These are phyloP conservation scores for Silurus asotus DNA, from an alignment of 2,113 vertebrate genomes.

Conservation along the genomic window DNA sequence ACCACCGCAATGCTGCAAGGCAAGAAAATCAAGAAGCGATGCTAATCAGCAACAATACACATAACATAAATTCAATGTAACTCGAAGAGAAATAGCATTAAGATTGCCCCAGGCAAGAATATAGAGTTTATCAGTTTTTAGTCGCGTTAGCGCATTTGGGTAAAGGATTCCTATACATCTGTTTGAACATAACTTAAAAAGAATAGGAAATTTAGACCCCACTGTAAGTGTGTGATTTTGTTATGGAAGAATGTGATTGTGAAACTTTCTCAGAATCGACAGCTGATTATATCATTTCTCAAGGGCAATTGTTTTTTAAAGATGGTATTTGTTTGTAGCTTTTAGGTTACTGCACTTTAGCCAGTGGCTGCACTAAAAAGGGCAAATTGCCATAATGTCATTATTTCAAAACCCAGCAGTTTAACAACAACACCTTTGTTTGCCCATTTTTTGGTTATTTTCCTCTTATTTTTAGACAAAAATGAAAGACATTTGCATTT, in stretches of 20 bases:
- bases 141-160: background rate
- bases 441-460: background rate
- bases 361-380: background rate
- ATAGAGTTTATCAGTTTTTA: background rate
- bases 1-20: slow-evolving; percentile 11
- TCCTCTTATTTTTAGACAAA: background rate
- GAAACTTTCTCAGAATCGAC: background rate
- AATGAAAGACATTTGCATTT: too few species aligned
- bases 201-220: background rate
- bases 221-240: background rate
- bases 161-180: background rate
- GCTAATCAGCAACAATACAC: background rate
- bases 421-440: background rate
- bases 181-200: background rate
- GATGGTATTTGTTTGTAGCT: slow-evolving; percentile 6
- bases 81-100: background rate
- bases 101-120: background rate
- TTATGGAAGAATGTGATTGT: background rate
- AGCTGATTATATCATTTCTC: background rate
- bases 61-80: background rate
- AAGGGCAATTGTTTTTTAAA: background rate
- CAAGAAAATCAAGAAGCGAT: background rate
- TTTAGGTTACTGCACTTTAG: slow-evolving; percentile 12
- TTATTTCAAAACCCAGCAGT: slow-evolving; percentile 53
- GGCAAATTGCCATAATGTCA: background rate